Conservation (phyloP, 2,113 vertebrate species). For the Pteruthius melanotis region DNA sequence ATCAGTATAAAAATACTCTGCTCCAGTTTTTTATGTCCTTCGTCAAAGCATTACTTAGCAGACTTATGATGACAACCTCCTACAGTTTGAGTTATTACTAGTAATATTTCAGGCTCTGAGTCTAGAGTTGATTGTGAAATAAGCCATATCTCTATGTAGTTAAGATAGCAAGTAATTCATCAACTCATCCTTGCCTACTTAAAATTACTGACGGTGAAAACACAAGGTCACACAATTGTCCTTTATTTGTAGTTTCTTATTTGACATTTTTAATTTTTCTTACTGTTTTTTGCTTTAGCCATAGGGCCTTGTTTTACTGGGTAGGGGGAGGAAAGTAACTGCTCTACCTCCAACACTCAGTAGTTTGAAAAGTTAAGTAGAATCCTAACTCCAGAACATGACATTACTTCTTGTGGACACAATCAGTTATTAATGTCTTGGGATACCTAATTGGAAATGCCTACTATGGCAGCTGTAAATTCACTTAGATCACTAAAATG, state of each 20-base stretch:
- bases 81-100: neutral
- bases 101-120: neutral
- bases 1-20: conserved; percentile 68
- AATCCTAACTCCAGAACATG: neutral
- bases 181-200: neutral
- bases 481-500: neutral
- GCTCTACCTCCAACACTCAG: neutral
- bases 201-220: neutral
- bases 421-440: neutral
- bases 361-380: neutral
- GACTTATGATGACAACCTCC: neutral
- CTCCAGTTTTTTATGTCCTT: neutral
- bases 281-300: neutral
- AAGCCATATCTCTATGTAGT: neutral
- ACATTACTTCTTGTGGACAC: neutral
- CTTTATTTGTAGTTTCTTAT: neutral
- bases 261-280: neutral
- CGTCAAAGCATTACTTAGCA: neutral
- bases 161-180: neutral
- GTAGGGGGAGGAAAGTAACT: neutral
- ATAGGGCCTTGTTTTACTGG: neutral
- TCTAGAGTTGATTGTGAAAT: conserved; percentile 2
- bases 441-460: neutral
- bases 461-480: neutral
- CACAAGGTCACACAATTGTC: neutral